These are phyloP conservation scores for Drosophila heteroneura DNA, from an alignment of 2,888 invertebrate species.

Conservation along the genomic window DNA sequence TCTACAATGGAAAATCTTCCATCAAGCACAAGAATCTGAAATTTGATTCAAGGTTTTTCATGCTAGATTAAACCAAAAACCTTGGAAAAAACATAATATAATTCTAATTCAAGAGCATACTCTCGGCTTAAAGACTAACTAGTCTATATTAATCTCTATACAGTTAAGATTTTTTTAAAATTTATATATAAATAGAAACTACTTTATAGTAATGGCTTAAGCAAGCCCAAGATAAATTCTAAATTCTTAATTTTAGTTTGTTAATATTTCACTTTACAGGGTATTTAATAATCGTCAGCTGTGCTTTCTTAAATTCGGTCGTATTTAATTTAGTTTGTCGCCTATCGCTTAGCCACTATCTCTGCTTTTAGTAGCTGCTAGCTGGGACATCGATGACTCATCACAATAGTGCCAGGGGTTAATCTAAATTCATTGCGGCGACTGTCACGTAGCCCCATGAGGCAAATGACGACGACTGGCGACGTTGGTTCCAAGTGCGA, in stretches of 20 bases:
- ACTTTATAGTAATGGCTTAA: neutral
- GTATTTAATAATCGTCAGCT: neutral
- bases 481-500: slow-evolving; percentile 16
- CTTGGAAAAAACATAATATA: neutral
- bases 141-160: neutral
- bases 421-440: slow-evolving; percentile 42
- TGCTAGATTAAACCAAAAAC: neutral
- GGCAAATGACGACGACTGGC: slow-evolving; percentile 6
- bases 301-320: slow-evolving; percentile 12
- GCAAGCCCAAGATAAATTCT: neutral
- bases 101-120: too few relatives aligned
- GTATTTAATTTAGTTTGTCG: slow-evolving; percentile 32
- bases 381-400: slow-evolving; percentile 43
- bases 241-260: neutral
- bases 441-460: slow-evolving; percentile 53
- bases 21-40: neutral
- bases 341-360: slow-evolving; percentile 30
- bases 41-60: neutral
- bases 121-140: neutral
- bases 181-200: neutral
- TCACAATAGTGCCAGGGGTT: slow-evolving; percentile 21
- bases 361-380: slow-evolving; percentile 2
- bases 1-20: neutral
- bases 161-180: neutral
- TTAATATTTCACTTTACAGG: neutral